Conservation (phyloP, 2,113 vertebrate species). For the Orycteropus afer region DNA sequence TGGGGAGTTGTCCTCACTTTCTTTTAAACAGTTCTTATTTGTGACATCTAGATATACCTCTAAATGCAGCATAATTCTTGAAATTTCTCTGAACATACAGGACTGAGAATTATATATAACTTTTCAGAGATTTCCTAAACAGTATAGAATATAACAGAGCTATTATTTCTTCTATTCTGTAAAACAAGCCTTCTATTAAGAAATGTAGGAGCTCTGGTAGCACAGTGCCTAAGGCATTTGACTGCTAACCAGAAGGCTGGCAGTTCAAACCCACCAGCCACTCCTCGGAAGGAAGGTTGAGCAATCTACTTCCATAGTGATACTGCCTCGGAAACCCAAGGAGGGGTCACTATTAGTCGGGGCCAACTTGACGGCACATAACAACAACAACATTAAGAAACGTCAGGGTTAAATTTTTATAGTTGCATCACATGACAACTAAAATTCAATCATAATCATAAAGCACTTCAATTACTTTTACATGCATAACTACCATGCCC, state of each 20-base stretch:
- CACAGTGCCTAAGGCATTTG: too few relatives aligned
- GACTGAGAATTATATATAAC: neutral
- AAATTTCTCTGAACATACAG: neutral
- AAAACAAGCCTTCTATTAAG: neutral
- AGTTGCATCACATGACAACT: neutral
- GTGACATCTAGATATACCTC: neutral
- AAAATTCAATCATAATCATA: neutral
- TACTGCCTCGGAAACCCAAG: too few relatives aligned
- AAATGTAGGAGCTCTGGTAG: too few relatives aligned
- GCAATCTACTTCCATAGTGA: too few relatives aligned
- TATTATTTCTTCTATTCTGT: slow-evolving; percentile 12
- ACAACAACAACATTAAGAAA: too few relatives aligned
- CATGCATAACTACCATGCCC: neutral
- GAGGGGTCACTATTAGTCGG: too few relatives aligned
- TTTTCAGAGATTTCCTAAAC: neutral
- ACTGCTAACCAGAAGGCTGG: too few relatives aligned
- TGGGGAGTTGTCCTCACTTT: neutral
- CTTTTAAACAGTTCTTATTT: neutral
- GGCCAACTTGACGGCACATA: too few relatives aligned
- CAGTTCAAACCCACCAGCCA: too few relatives aligned
- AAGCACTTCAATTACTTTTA: neutral
- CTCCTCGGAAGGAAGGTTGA: too few relatives aligned
- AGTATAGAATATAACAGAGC: neutral
- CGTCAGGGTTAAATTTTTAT: neutral
- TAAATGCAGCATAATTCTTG: neutral